These are phyloP conservation scores for Odontophorus gujanensis DNA, from an alignment of 2,113 vertebrate genomes.

Conservation along the genomic window DNA sequence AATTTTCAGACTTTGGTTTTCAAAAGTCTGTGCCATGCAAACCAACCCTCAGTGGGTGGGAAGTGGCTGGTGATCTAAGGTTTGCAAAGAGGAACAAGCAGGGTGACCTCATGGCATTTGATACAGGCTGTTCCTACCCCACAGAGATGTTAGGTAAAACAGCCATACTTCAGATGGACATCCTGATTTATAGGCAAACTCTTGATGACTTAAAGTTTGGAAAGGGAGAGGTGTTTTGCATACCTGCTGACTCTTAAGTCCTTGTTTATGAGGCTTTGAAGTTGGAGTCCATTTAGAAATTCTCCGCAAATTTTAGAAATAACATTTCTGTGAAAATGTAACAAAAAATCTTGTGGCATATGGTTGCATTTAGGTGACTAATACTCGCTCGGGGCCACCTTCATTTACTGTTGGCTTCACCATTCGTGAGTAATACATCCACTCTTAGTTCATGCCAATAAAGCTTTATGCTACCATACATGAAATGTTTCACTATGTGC, in stretches of 20 bases:
- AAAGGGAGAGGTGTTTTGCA: neutral
- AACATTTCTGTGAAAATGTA: slow-evolving; percentile 47
- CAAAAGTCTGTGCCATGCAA: neutral
- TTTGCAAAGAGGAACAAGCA: slow-evolving; percentile 32
- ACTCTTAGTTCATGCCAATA: slow-evolving; percentile 63
- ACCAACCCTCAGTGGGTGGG: slow-evolving; percentile 22
- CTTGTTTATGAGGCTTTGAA: neutral
- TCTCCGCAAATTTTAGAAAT: slow-evolving; percentile 45
- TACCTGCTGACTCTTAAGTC: neutral
- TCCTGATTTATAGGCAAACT: slow-evolving; percentile 21
- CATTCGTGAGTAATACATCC: slow-evolving; percentile 67
- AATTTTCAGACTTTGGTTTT: slow-evolving; percentile 20
- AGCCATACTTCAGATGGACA: neutral
- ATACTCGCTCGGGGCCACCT: slow-evolving; percentile 63
- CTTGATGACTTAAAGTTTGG: slow-evolving; percentile 1
- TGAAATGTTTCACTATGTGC: slow-evolving; percentile 30
- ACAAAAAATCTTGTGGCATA: slow-evolving; percentile 62
- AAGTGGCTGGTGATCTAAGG: slow-evolving; percentile 34
- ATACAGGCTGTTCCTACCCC: slow-evolving; percentile 4
- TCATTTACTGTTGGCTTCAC: slow-evolving; percentile 69
- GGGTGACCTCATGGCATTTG: slow-evolving; percentile 20
- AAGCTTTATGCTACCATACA: slow-evolving; percentile 59
- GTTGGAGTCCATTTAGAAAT: slow-evolving; percentile 18
- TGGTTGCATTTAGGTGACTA: slow-evolving; percentile 69
- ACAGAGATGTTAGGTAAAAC: slow-evolving; percentile 14